These are phyloP conservation scores for Monomorium pharaonis DNA, from an alignment of 1,140 invertebrate species.

Conservation along the genomic window DNA sequence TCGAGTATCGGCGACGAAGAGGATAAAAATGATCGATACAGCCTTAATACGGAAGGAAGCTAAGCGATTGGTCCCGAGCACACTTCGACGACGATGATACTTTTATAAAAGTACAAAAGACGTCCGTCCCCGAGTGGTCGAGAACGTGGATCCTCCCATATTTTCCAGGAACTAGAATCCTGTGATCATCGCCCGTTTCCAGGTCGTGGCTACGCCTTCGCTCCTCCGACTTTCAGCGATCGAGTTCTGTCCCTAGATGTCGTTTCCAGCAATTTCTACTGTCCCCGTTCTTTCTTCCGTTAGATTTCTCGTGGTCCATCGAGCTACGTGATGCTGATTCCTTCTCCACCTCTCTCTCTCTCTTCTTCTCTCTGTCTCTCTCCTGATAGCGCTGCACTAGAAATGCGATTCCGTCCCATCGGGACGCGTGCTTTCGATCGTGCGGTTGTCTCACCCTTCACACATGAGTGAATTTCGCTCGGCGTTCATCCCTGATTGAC, in stretches of 20 bases:
- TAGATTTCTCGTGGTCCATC: slow-evolving; percentile 52
- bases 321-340: slow-evolving; percentile 44
- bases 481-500: neutral
- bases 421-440: slow-evolving; percentile 55
- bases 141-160: slow-evolving; percentile 15
- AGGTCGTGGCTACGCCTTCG: neutral
- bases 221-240: slow-evolving; percentile 21
- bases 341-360: neutral
- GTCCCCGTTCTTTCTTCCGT: slow-evolving; percentile 30
- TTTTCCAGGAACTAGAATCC: slow-evolving; percentile 39
- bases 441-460: slow-evolving; percentile 55
- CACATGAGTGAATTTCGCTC: slow-evolving; percentile 57
- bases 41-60: slow-evolving; percentile 12
- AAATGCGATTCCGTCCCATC: slow-evolving; percentile 62
- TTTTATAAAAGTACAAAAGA: slow-evolving; percentile 71
- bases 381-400: neutral
- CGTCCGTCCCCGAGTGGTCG: slow-evolving; percentile 24
- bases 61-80: slow-evolving; percentile 51
- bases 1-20: neutral
- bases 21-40: slow-evolving; percentile 40
- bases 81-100: slow-evolving; percentile 1
- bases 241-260: slow-evolving; percentile 8
- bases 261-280: slow-evolving; percentile 10
- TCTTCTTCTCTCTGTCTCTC: neutral
- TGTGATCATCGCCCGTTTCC: slow-evolving; percentile 2